Base-by-base conservation (phyloP, 92 coral and sea anemone genomes). In the Epizoanthus stellaris region DNA sequence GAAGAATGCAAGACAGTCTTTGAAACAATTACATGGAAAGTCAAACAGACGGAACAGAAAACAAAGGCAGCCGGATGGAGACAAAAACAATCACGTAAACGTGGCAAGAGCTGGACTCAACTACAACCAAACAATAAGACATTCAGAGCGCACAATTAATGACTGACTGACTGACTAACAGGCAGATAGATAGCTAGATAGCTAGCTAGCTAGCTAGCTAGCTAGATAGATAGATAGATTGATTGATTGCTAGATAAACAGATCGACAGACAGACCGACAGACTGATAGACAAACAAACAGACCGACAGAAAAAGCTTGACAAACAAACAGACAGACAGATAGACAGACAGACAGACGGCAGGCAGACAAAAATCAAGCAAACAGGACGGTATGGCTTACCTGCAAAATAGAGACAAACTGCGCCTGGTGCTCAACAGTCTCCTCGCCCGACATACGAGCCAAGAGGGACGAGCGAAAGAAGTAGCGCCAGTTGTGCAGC, bases 401-500 rank as follows among this genome's bases (percentile, higher is more conserved):
- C 95, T 96, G 98, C 87, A 96, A 87, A 72, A 96, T 94, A 30
- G 92, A 90, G 25, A 85, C 93, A 87, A 96, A 96, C 91, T 96
- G 99, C 39, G 93, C 86, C 53, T 95, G 98, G 86, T 96, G 89
- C 76, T 96, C 94, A 4, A 93, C 95, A 34, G 91, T 77, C 80
- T 94, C 99, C 40, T 94, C 94, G 15, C 97, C 99, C 17, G 89
- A 70, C 88, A 94, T 84, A 30, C 86, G 82, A 57, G 92, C 95
- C 79, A 94, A 87, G 73, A 96, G 81, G 2, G 98, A 94, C 5
- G 97, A 86, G 21, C 97, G 98, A 82, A 96, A 96, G 91, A 96
- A 96, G 85, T 92, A 96, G 5, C 99, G 92, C 99, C 99, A 96
- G 95, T 96, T 96, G 77, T 94, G 98, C 3, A 96, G 84, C 49